Evolutionary conservation across 37 sponge, comb jelly and placozoan genomes (phyloP), one percentile per base, ranked within the genome.

Genomic region (Crambe crambe): DNA sequence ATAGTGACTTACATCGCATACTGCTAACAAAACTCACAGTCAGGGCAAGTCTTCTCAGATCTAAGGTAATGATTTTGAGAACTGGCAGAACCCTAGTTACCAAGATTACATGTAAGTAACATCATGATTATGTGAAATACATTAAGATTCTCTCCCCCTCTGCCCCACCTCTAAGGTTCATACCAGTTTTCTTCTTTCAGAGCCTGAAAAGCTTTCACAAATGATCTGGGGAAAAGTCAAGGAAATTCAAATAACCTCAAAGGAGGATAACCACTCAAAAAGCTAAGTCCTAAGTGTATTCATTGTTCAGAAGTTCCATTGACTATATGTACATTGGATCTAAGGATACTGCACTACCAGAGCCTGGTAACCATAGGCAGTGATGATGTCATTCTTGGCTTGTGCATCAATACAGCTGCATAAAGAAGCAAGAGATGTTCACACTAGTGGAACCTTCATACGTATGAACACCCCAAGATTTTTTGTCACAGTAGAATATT

Each of bases 121-220:
- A 5, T 25, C 65, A 82, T 62, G 17, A 42, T 58, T 2, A 3
- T 5, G 42, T 57, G 31, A 25, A 25, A 62, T 51, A 22, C 26
- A 56, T 30, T 56, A 29, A 37, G 18, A 67, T 21, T 30, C 35
- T 30, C 3, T 18, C 68, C 8, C 30, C 5, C 10, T 21, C 10
- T 6, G n/a, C n/a, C n/a, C n/a, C n/a, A n/a, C n/a, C n/a, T n/a
- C n/a, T n/a, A n/a, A 38, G 9, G 40, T 72, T 41, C 37, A n/a
- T n/a, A 93, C 93, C 95, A 94, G 78, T 94, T 94, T 30, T 89
- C 91, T 26, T 94, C 95, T 47, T 94, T 94, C 60, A 87, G 95
- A 17, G 84, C 54, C 27, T 87, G 92, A 37, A 94, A 84, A 20
- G 61, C 79, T 42, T 82, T 87, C 40, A 82, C 57, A 65, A 92